Percentiles rank a stretch among this genome's conserved stretches.
Conservation (phyloP, 92 coral and sea anemone genomes). For the Phenganax marumi region DNA sequence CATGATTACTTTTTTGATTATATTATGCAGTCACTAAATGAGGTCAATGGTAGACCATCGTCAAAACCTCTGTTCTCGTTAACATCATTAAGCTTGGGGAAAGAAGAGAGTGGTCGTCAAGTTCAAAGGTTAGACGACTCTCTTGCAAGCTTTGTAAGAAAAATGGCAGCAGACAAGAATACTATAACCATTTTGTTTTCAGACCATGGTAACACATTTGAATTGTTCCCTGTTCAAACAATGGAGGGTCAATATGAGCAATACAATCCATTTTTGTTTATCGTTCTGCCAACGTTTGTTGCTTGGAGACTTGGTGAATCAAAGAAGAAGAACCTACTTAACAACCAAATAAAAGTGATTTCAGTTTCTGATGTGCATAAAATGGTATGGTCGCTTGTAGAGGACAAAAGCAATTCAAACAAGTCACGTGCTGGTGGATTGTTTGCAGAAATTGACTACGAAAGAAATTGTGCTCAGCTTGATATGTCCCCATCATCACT, state of each 20-base stretch:
- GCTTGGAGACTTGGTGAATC: constrained; percentile 56
- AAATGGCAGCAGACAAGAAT: constrained; percentile 58
- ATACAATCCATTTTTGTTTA: constrained; percentile 71
- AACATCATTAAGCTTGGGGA: constrained; percentile 57
- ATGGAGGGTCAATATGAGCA: constrained; percentile 73
- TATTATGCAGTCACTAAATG: constrained; percentile 33
- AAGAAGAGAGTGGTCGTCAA: constrained; percentile 67
- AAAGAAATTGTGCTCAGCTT: constrained; percentile 66
- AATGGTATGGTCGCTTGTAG: constrained; percentile 60
- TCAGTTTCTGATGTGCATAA: constrained; percentile 65
- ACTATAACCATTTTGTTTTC: constrained; percentile 72
- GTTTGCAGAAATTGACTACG: constrained; percentile 55
- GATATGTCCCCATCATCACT: constrained; percentile 56
- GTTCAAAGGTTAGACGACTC: constrained; percentile 61
- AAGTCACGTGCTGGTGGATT: constrained; percentile 54
- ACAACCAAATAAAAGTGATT: constrained; percentile 62
- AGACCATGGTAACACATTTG: constrained; percentile 78
- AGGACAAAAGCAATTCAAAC: constrained; percentile 24
- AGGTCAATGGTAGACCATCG: constrained; percentile 27
- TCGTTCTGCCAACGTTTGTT: constrained; percentile 58
- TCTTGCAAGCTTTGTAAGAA: constrained; percentile 54
- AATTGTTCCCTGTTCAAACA: constrained; percentile 55
- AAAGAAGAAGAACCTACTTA: constrained; percentile 48
- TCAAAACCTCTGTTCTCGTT: constrained; percentile 66
- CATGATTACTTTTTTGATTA: constrained; percentile 57